Evolutionary conservation across 1,140 invertebrate species (phyloP).

Genomic region (Plutomurus gul): DNA sequence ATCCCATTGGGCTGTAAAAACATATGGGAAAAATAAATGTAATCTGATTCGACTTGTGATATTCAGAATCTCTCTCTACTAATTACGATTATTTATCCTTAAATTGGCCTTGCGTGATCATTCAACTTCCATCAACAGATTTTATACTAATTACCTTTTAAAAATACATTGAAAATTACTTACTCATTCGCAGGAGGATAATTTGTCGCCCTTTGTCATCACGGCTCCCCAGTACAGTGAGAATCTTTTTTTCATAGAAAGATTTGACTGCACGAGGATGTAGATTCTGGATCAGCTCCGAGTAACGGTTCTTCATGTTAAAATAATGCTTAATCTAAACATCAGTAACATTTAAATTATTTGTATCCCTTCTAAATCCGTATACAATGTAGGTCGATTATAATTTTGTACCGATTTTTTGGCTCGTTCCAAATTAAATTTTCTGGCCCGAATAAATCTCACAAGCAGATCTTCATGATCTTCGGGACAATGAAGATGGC

Average conservation of each 20-base stretch:
- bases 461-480: slow-evolving; percentile 79
- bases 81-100: no score
- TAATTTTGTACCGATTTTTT: slow-evolving; percentile 54
- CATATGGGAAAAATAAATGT: background rate
- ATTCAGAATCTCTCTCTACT: no score
- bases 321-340: slow-evolving; percentile 18
- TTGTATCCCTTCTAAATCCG: no score
- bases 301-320: background rate
- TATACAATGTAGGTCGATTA: no score
- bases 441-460: slow-evolving; percentile 78
- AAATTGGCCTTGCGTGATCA: no score
- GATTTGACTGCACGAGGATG: background rate
- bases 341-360: no score
- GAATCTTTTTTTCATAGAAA: background rate
- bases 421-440: slow-evolving; percentile 77
- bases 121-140: no score
- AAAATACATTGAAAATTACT: no score
- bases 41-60: no score
- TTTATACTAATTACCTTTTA: no score
- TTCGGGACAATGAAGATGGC: slow-evolving; percentile 55
- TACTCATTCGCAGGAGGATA: background rate
- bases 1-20: background rate
- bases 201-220: slow-evolving; percentile 3
- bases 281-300: slow-evolving; percentile 6
- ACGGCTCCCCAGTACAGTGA: background rate